These are phyloP conservation scores for Epinephelus malabaricus DNA, from an alignment of 2,797 vertebrate genomes.

Conservation along the genomic window DNA sequence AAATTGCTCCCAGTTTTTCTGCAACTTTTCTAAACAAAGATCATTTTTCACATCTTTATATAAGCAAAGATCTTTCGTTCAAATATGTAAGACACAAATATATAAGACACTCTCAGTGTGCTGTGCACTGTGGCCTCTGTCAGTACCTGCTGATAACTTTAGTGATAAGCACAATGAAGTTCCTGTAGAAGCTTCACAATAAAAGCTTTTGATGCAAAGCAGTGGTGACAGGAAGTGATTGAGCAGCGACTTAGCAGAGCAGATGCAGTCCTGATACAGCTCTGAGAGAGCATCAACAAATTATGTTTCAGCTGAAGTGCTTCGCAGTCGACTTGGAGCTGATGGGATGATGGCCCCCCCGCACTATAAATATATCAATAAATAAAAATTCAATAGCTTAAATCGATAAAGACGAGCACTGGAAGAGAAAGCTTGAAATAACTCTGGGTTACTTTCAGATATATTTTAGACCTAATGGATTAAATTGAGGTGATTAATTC, in stretches of 20 bases:
- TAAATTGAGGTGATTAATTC: background rate
- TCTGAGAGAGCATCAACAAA: conserved; percentile 13
- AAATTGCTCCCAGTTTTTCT: background rate
- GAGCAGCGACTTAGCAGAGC: background rate
- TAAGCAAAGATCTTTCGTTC: background rate
- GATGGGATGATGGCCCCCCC: background rate
- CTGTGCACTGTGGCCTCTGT: too few relatives aligned
- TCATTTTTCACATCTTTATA: background rate
- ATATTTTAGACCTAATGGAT: background rate
- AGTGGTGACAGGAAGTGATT: conserved; percentile 10
- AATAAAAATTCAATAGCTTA: background rate
- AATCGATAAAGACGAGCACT: background rate
- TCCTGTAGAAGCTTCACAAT: conserved; percentile 2
- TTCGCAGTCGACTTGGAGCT: background rate
- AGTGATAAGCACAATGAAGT: too few relatives aligned
- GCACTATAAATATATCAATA: background rate
- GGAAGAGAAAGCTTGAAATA: background rate
- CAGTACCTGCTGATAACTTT: background rate
- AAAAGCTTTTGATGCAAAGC: conserved; percentile 9
- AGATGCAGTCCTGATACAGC: background rate
- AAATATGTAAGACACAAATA: background rate
- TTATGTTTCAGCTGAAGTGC: conserved; percentile 10
- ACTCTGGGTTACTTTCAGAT: background rate
- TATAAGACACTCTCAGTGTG: too few relatives aligned
- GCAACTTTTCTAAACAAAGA: background rate